phyloP scores from a whole-genome alignment of 1,140 invertebrate genomes.

The Hermatobates lingyangjiaoensis region DNA sequence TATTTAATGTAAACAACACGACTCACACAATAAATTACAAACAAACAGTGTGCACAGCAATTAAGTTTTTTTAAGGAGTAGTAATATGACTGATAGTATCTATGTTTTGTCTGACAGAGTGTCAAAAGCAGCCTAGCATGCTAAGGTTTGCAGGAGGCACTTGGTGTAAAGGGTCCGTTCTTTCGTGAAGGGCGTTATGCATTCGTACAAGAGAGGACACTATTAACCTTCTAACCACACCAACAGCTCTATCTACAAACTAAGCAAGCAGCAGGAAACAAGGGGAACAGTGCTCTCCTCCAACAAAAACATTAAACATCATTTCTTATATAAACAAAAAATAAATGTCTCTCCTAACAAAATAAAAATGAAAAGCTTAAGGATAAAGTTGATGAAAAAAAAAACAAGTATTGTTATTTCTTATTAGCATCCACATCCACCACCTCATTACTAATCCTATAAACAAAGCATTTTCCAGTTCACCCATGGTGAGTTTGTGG shows the following conservation, averaged over 20 bases:
- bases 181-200: conserved; percentile 9
- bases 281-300: too few species aligned
- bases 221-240: background rate
- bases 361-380: conserved; percentile 7
- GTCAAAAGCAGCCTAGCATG: conserved; percentile 13
- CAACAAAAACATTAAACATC: conserved; percentile 11
- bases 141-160: conserved; percentile 15
- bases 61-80: conserved; percentile 5
- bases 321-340: conserved; percentile 8
- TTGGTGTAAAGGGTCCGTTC: conserved; percentile 15
- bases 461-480: too few species aligned
- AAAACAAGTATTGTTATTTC: background rate
- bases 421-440: background rate
- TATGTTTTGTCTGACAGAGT: conserved; percentile 9
- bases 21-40: background rate
- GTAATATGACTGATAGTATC: conserved; percentile 3
- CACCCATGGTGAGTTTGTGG: too few species aligned
- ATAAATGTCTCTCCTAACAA: conserved; percentile 11
- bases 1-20: background rate
- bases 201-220: background rate
- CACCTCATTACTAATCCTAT: conserved; percentile 1
- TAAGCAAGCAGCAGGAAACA: too few species aligned
- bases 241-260: conserved; percentile 7
- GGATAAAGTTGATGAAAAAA: background rate
- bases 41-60: conserved; percentile 7